Conservation (phyloP, 2,888 invertebrate genomes). For the Pandemis heparana region DNA sequence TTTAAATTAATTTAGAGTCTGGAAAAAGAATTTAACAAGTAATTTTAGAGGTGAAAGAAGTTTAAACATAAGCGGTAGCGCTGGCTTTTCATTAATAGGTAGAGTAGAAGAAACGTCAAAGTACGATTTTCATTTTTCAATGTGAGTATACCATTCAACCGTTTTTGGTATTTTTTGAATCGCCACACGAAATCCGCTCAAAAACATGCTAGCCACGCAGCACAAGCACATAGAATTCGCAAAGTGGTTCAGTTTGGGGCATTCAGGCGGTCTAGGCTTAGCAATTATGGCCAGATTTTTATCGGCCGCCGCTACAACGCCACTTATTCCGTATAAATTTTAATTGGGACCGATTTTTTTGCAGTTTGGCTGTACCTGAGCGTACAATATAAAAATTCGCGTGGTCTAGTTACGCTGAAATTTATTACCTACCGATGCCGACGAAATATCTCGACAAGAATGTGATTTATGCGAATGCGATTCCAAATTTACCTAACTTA, state of each 20-base stretch:
- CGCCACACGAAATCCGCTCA: constrained; percentile 38
- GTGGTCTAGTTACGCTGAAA: constrained; percentile 21
- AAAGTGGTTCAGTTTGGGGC: constrained; percentile 50
- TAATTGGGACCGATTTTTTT: constrained; percentile 75
- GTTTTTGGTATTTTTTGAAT: constrained; percentile 9
- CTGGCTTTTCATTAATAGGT: neutral
- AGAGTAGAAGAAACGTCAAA: too few relatives aligned
- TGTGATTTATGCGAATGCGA: constrained; percentile 36
- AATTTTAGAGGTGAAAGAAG: constrained; percentile 7
- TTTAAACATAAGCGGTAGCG: neutral
- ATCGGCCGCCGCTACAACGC: constrained; percentile 51
- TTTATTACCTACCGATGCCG: constrained; percentile 33
- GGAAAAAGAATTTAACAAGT: constrained; percentile 1
- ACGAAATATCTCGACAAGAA: constrained; percentile 26
- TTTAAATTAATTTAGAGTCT: constrained; percentile 18
- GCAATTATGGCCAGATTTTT: constrained; percentile 62
- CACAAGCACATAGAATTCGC: constrained; percentile 47
- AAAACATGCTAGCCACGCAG: constrained; percentile 46
- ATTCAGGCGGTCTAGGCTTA: constrained; percentile 51
- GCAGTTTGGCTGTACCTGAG: constrained; percentile 50
- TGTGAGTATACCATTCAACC: neutral
- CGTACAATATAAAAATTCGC: constrained; percentile 22
- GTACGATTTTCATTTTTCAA: neutral
- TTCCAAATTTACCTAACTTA: constrained; percentile 31
- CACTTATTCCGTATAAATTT: constrained; percentile 69